Base-by-base conservation (phyloP, 2,797 vertebrate species). In the Neosilurus hyrtlii region DNA sequence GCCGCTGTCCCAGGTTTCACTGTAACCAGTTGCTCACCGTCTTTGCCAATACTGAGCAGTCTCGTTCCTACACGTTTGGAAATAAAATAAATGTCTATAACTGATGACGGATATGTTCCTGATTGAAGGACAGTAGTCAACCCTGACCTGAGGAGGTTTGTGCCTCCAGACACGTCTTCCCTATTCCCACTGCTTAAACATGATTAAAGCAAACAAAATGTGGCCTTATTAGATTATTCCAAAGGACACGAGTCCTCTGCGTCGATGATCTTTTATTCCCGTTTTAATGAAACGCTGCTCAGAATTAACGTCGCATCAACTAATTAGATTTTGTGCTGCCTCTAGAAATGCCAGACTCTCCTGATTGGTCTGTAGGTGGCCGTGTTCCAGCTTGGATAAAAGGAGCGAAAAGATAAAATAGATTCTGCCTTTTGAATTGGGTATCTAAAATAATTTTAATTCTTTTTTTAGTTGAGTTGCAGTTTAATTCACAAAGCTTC, bases 181-280 rank as follows among this genome's bases (percentile, higher is more conserved):
- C 86, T 85, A 86, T 90, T 90, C 89, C 22, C 3, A 90, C 91
- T 91, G 86, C 86, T 90, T 90, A 91, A 93, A 94, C 92, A 88
- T 88, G 90, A 94, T 94, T 94, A 93, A 94, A 93, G 91, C 91
- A 92, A 94, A 93, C 92, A 92, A 94, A 85, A 94, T 86, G 49
- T 80, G 89, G 89, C 88, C 87, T 92, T 92, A 95, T 94, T 94
- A 90, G 91, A 92, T 95, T 92, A 94, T 86, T 81, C 88, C 86
- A 88, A 92, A 91, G 91, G 92, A 92, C 92, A 92, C 90, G 87
- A 90, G 91, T 93, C 91, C 92, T 92, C 90, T 89, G 90, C 90
- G 87, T 88, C 90, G 85, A 93, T 93, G 90, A 93, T 92, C 90
- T 89, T 92, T 93, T 90, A 87, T 90, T 90, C 24, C 57, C 54